Evolutionary conservation across 2,888 invertebrate genomes (phyloP), one percentile per base, ranked within the genome.

Genomic region (Pristionchus maxplancki): DNA sequence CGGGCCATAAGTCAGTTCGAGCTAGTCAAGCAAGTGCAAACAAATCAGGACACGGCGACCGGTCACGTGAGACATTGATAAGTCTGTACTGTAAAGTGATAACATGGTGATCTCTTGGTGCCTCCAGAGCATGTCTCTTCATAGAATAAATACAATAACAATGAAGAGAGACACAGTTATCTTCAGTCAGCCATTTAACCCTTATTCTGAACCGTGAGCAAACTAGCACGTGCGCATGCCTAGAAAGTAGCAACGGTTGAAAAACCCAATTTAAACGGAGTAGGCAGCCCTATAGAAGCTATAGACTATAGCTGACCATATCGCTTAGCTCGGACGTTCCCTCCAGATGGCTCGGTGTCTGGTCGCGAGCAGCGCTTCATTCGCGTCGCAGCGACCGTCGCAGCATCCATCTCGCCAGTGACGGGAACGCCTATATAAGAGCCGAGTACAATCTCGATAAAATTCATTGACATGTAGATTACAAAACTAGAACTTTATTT

Each of bases 321-420:
- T 87, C 92, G 89, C 87, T 89, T 89, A 34, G 89, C 90, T 17
- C 89, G 78, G 28, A 89, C 20, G 28, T 40, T 53, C 20, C 53
- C 28, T 17, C 44, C 81, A 13, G 44, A 17, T n/a, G 17, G 40
- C 44, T 88, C 83, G 34, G 88, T 89, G 88, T 94, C 94, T 24
- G 87, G 48, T 28, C 93, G 93, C n/a, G 91, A 92, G 88, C 94
- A 94, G 34, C 94, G 89, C 20, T 93, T 91, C 44, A 88, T 89
- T 37, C 89, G 87, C 85, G 94, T 93, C 34, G 91, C 91, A 24
- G 89, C 89, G 24, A 93, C 40, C 13, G 94, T 94, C 5, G 83
- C 90, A 34, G 81, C 89, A 90, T 94, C 94, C 71, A 94, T 89
- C 53, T 89, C 89, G 28, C 94, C 94, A 34, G 92, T 94, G 86